Percentiles rank a stretch among this genome's conserved stretches.
These are phyloP conservation scores for Tolmerus cingulatus DNA, from an alignment of 2,888 invertebrate species.

Conservation along the genomic window DNA sequence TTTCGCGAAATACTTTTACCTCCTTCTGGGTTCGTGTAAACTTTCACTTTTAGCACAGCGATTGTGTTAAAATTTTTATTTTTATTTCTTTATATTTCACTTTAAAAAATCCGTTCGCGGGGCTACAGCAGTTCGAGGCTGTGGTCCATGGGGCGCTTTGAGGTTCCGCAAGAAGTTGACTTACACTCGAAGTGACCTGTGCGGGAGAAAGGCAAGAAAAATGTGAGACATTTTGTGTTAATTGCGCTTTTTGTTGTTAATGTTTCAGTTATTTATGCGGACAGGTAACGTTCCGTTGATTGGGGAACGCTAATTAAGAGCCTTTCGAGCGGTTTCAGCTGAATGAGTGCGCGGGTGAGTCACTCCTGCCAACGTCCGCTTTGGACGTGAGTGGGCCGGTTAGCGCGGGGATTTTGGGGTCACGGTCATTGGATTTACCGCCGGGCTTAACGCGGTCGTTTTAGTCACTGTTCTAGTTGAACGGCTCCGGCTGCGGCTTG, in stretches of 20 bases:
- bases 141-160: neutral
- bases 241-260: neutral
- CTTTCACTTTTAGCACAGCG: slow-evolving; percentile 34
- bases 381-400: neutral
- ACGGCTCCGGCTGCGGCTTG: neutral
- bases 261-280: neutral
- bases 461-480: neutral
- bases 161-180: neutral
- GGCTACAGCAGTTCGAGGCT: neutral
- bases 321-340: neutral
- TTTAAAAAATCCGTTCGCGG: neutral
- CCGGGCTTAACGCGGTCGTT: neutral
- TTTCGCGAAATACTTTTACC: slow-evolving; percentile 10
- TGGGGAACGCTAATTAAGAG: neutral
- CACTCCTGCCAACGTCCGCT: slow-evolving; percentile 7
- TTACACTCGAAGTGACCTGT: neutral
- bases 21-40: slow-evolving; percentile 3
- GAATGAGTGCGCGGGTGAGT: neutral
- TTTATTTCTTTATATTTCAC: neutral
- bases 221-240: neutral
- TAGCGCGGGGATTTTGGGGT: slow-evolving; percentile 6
- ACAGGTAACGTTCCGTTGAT: neutral
- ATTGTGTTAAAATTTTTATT: neutral
- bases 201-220: neutral
- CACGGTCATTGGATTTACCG: slow-evolving; percentile 27